Evolutionary conservation across 2,113 vertebrate species (phyloP).

Genomic region (Budorcas taxicolor): DNA sequence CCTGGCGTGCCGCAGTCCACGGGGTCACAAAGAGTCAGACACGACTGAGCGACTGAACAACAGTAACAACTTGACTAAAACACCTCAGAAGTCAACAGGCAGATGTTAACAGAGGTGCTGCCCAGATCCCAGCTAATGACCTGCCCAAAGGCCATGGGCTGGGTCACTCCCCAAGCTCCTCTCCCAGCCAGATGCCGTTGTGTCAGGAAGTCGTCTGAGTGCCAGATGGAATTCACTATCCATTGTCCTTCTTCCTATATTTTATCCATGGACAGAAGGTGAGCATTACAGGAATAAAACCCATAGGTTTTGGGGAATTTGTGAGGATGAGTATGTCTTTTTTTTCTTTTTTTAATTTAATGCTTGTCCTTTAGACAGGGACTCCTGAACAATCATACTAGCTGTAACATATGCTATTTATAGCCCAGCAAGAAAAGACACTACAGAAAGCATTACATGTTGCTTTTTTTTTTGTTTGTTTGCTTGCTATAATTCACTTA

Average conservation of each 20-base stretch:
- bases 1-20: accelerated
- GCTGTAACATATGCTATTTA: not conserved
- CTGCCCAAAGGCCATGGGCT: too few relatives aligned
- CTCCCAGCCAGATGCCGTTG: not conserved
- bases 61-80: not conserved
- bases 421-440: not conserved
- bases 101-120: not conserved
- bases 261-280: not conserved
- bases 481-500: not conserved
- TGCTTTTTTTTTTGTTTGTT: not conserved
- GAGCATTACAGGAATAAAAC: not conserved
- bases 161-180: too few relatives aligned
- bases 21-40: accelerated
- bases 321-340: not conserved
- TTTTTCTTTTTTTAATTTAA: not conserved
- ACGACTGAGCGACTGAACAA: not conserved
- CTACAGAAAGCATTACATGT: not conserved
- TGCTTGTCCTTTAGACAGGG: not conserved
- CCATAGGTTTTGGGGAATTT: not conserved
- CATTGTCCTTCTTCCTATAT: not conserved
- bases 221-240: not conserved
- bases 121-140: not conserved
- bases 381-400: not conserved
- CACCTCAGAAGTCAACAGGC: not conserved
- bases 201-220: not conserved